These are phyloP conservation scores for Eupeodes corollae DNA, from an alignment of 1,140 invertebrate species.

Conservation along the genomic window DNA sequence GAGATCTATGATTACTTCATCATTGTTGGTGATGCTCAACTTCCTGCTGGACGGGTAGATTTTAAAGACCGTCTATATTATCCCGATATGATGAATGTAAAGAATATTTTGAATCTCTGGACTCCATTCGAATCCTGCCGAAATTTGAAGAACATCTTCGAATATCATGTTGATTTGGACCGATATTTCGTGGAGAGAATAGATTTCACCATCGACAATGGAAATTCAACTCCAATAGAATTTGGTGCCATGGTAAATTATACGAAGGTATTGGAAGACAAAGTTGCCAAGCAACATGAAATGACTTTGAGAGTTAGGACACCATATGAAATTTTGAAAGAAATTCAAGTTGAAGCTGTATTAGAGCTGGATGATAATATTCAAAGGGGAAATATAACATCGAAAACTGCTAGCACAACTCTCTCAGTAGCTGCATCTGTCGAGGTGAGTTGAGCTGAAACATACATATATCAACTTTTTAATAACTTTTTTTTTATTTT, in stretches of 20 bases:
- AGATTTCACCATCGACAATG: conserved; percentile 40
- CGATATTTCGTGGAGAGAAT: conserved; percentile 40
- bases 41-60: conserved; percentile 43
- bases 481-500: conserved; percentile 4
- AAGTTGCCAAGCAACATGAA: conserved; percentile 39
- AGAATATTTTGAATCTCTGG: conserved; percentile 51
- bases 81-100: conserved; percentile 51
- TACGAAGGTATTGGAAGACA: conserved; percentile 37
- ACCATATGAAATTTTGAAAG: conserved; percentile 41
- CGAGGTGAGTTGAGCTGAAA: conserved; percentile 34
- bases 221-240: conserved; percentile 38
- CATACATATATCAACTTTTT: neutral
- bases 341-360: conserved; percentile 37
- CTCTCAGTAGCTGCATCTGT: conserved; percentile 39
- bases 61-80: conserved; percentile 41
- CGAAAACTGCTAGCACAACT: conserved; percentile 37
- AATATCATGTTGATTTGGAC: conserved; percentile 45
- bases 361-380: conserved; percentile 43
- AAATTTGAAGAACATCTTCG: conserved; percentile 47
- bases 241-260: conserved; percentile 39
- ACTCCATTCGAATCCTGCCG: conserved; percentile 49
- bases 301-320: conserved; percentile 42
- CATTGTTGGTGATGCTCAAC: conserved; percentile 34
- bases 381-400: conserved; percentile 39
- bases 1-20: conserved; percentile 44